Conservation (phyloP, 2,797 vertebrate species). For the Phoeniculus purpureus region DNA sequence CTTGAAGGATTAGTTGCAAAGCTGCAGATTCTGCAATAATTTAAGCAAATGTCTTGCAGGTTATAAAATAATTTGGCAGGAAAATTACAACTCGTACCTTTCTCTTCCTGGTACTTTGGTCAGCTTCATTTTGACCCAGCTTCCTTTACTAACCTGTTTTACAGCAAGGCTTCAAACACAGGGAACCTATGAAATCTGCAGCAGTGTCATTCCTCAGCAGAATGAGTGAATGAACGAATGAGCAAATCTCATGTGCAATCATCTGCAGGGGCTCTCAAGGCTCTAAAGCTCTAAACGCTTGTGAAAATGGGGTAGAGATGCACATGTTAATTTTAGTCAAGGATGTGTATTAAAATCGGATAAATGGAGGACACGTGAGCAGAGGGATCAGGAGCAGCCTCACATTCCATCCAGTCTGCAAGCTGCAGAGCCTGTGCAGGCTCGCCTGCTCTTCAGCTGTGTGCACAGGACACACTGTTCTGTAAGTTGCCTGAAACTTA, state of each 20-base stretch:
- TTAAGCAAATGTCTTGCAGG: neutral
- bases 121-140: neutral
- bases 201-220: neutral
- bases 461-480: neutral
- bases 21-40: neutral
- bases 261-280: neutral
- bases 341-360: neutral
- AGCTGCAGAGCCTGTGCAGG: neutral
- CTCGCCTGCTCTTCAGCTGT: neutral
- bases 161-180: neutral
- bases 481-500: neutral
- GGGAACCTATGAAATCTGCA: neutral
- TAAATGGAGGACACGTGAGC: fast-evolving
- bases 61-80: neutral
- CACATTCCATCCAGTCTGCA: neutral
- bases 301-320: neutral
- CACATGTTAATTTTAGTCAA: neutral
- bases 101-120: neutral
- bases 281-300: neutral
- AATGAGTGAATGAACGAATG: neutral
- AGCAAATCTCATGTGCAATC: fast-evolving
- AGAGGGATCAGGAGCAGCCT: neutral
- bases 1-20: neutral
- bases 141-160: neutral
- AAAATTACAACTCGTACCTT: neutral